Evolutionary conservation across 2,113 vertebrate genomes (phyloP), one percentile per base, ranked within the genome.

Genomic region (Choloepus hoffmanni): DNA sequence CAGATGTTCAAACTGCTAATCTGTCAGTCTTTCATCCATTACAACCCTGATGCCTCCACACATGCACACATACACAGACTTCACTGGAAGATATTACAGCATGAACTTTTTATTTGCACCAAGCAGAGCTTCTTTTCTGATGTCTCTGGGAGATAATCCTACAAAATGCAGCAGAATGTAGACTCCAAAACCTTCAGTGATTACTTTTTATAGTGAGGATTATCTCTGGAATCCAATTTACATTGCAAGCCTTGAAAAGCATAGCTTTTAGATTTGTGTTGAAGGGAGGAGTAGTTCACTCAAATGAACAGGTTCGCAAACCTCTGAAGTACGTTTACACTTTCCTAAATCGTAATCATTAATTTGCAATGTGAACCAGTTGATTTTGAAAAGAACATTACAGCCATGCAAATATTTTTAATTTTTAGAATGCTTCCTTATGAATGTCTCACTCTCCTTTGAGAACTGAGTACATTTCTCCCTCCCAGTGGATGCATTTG

Each of bases 151-250:
- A 96, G 92, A 93, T 95, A 96, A 98, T 97, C 94, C 90, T 92
- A 95, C 88, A 95, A 88, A 97, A 97, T 91, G 78, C 90, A 92
- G 79, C 60, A 96, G 91, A 95, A 97, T 93, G 76, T 89, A 89
- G 83, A 96, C 86, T 92, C 76, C 83, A 96, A 95, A 97, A 96
- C 96, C 94, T 96, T 67, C 78, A 73, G 96, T 97, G 96, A 97
- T 97, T 96, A 96, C 83, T 96, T 97, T 88, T 91, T 94, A 77
- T 63, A 60, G 92, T 70, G 63, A 36, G 95, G 95, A 98, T 98
- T 97, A 97, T 95, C 84, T 96, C 84, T 96, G 76, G 96, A 97
- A 97, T 98, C 97, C 95, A 97, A 97, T 97, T 97, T 97, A 93
- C 65, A 76, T 93, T 95, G 83, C 89, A 85, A 94, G 73, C 70